Evolutionary conservation across 1,140 invertebrate species (phyloP).

Genomic region (Pseudomyrmex flavicornis): DNA sequence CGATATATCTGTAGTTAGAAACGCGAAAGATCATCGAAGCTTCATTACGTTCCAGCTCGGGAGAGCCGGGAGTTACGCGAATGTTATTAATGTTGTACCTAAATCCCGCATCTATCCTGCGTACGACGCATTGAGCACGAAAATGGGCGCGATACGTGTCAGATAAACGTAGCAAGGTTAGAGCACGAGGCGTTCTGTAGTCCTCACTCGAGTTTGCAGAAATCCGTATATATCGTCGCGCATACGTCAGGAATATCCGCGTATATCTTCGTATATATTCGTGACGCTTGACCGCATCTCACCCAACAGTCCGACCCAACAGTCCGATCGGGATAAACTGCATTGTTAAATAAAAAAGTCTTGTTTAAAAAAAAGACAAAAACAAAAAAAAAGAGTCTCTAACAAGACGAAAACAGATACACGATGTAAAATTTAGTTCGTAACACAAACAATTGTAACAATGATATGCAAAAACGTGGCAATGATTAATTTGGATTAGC

Average conservation of each 20-base stretch:
- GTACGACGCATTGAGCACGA: constrained; percentile 29
- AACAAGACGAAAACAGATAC: neutral
- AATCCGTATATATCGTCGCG: constrained; percentile 25
- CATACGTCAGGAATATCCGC: constrained; percentile 10
- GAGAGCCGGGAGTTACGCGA: constrained; percentile 42
- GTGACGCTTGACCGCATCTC: neutral
- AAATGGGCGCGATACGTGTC: constrained; percentile 48
- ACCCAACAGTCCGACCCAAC: neutral
- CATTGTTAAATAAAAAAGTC: too few relatives aligned
- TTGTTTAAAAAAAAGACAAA: neutral
- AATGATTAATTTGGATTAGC: constrained; percentile 51
- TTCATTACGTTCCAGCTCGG: constrained; percentile 45
- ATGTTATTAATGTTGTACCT: constrained; percentile 56
- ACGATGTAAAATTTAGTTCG: constrained; percentile 9
- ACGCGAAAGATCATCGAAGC: constrained; percentile 43
- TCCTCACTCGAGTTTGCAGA: constrained; percentile 7
- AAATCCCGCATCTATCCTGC: constrained; percentile 44
- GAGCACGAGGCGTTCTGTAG: neutral
- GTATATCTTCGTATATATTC: neutral
- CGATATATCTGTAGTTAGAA: neutral
- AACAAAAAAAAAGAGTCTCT: neutral
- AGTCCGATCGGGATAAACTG: neutral
- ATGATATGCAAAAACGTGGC: constrained; percentile 13
- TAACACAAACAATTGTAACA: neutral
- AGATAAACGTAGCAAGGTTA: constrained; percentile 18